Evolutionary conservation across 2,888 invertebrate species (phyloP).

Genomic region (Anodontia alba): DNA sequence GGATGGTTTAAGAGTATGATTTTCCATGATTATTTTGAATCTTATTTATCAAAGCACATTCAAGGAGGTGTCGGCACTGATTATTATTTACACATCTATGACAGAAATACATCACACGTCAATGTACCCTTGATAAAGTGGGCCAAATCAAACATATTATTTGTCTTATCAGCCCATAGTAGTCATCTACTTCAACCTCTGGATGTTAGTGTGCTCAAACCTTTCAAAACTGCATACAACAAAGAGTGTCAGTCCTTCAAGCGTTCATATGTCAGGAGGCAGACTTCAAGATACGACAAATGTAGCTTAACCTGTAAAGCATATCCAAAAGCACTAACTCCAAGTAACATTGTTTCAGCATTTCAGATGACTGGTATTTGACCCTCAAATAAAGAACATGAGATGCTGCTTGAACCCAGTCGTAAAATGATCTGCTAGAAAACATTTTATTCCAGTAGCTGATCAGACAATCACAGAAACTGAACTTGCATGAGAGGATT

Average conservation of each 20-base stretch:
- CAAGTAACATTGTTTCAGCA: conserved; percentile 37
- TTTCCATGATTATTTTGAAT: neutral
- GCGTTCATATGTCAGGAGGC: neutral
- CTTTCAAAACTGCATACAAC: conserved; percentile 8
- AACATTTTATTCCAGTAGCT: neutral
- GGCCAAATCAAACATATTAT: neutral
- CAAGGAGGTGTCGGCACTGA: neutral
- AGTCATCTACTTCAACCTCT: conserved; percentile 5
- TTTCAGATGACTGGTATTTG: conserved; percentile 35
- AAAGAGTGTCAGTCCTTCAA: neutral
- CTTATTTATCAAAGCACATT: neutral
- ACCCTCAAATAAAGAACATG: conserved; percentile 30
- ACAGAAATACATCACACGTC: neutral
- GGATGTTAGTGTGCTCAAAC: conserved; percentile 7
- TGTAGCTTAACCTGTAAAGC: conserved; percentile 8
- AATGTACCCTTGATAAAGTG: neutral
- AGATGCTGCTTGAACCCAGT: conserved; percentile 1
- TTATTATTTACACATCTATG: neutral
- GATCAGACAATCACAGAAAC: neutral
- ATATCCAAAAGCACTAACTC: conserved; percentile 27
- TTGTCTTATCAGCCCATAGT: neutral
- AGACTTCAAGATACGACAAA: conserved; percentile 32
- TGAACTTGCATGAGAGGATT: neutral
- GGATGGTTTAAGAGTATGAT: neutral
- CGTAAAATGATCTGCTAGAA: neutral